A percentile compares a stretch with the other conserved stretches of the same genome.
Conservation (phyloP, 2,888 invertebrate species). For the Epinotia brunnichana region DNA sequence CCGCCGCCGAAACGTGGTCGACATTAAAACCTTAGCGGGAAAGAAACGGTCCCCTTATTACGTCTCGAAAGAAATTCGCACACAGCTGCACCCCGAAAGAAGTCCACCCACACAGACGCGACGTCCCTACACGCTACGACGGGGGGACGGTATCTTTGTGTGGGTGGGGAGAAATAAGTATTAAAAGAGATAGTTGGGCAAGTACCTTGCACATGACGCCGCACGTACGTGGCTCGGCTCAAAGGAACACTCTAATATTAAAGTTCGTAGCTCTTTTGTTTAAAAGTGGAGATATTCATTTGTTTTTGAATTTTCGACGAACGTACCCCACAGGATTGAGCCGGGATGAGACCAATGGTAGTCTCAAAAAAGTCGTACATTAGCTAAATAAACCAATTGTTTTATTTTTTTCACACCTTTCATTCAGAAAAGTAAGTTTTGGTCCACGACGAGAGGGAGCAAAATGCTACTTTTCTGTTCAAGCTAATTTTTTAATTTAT, state of each 20-base stretch:
- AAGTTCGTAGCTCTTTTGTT: constrained; percentile 25
- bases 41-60: constrained; percentile 84
- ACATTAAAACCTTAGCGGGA: constrained; percentile 84
- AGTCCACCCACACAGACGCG: constrained; percentile 75
- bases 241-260: constrained; percentile 48
- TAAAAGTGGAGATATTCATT: constrained; percentile 6
- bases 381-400: no score
- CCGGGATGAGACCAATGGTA: no score
- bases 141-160: constrained; percentile 68
- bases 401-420: no score
- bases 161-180: constrained; percentile 77
- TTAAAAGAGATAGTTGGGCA: constrained; percentile 83
- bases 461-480: no score
- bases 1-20: constrained; percentile 82
- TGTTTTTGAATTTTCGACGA: neutral
- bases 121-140: constrained; percentile 65
- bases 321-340: no score
- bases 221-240: constrained; percentile 52
- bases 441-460: no score
- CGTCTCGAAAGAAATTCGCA: constrained; percentile 84
- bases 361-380: no score
- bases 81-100: constrained; percentile 78
- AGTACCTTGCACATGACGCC: constrained; percentile 66
- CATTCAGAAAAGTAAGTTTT: no score
- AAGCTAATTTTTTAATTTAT: no score